Evolutionary conservation across 2,888 invertebrate species (phyloP).

Genomic region (Sericinus montela): DNA sequence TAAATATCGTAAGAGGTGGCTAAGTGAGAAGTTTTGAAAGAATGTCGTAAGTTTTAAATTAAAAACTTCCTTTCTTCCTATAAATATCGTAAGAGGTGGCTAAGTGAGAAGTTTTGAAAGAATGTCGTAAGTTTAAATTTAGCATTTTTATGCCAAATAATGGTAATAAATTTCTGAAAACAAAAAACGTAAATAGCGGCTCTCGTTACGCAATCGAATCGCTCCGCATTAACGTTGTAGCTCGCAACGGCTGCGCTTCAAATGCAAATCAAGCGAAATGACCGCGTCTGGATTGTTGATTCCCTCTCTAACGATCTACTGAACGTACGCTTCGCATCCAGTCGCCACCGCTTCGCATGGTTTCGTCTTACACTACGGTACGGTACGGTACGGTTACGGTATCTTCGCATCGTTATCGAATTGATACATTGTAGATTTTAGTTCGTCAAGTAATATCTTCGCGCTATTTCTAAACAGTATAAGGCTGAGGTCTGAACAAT

Average conservation of each 20-base stretch:
- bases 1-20: no score
- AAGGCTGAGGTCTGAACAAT: no score
- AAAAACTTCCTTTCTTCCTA: no score
- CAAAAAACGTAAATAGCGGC: neutral
- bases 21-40: no score
- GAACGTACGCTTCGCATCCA: slow-evolving; percentile 19
- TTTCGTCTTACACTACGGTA: neutral
- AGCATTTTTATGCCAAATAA: no score
- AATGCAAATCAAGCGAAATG: slow-evolving; percentile 42
- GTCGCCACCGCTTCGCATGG: slow-evolving; percentile 1
- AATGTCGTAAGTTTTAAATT: no score
- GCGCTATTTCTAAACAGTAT: no score
- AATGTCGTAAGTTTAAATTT: no score
- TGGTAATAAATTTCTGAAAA: no score
- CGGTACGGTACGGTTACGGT: no score
- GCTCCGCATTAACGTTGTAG: neutral
- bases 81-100: no score
- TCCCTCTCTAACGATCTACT: slow-evolving; percentile 28
- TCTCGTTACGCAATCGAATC: neutral
- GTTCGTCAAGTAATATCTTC: neutral
- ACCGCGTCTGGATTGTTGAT: slow-evolving; percentile 30
- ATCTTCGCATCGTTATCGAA: slow-evolving; percentile 28
- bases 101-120: no score
- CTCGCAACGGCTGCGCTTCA: slow-evolving; percentile 21
- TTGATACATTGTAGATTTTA: slow-evolving; percentile 15